Evolutionary conservation across 2,888 invertebrate genomes (phyloP).

Genomic region (Eubasilissa splendida): DNA sequence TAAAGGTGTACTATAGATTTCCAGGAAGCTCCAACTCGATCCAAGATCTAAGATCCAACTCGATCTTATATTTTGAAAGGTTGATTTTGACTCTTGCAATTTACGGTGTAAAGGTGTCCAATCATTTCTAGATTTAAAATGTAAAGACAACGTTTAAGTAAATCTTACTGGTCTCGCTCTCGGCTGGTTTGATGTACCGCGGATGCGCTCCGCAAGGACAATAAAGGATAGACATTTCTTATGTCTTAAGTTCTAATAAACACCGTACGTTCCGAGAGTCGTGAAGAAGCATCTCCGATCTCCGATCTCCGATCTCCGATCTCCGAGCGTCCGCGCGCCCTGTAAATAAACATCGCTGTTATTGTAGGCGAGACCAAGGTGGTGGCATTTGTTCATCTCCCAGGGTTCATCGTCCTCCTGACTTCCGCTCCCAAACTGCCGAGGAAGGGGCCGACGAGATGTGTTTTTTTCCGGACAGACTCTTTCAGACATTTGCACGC

Average conservation of each 20-base stretch:
- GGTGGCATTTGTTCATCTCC: constrained; percentile 36
- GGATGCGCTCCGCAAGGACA: too few relatives aligned
- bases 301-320: neutral
- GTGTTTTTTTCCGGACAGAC: constrained; percentile 5
- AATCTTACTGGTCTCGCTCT: too few relatives aligned
- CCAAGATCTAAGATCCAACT: neutral
- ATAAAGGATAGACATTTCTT: too few relatives aligned
- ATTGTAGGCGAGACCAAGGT: constrained; percentile 37
- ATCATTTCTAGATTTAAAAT: neutral
- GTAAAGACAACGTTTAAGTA: neutral
- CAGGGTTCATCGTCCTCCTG: constrained; percentile 8
- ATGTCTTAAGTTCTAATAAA: too few relatives aligned
- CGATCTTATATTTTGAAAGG: neutral
- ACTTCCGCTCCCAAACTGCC: constrained; percentile 28
- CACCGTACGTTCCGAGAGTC: neutral
- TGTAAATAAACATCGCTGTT: constrained; percentile 28
- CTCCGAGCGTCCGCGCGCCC: neutral
- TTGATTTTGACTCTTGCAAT: neutral
- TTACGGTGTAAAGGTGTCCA: too few relatives aligned
- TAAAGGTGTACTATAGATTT: too few relatives aligned
- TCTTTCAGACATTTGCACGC: constrained; percentile 32
- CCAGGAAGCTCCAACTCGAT: neutral
- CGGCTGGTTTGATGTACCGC: too few relatives aligned
- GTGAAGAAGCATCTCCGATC: neutral
- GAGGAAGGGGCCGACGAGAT: constrained; percentile 5